Conservation (phyloP, 2,797 vertebrate genomes). For the Avahi laniger region DNA sequence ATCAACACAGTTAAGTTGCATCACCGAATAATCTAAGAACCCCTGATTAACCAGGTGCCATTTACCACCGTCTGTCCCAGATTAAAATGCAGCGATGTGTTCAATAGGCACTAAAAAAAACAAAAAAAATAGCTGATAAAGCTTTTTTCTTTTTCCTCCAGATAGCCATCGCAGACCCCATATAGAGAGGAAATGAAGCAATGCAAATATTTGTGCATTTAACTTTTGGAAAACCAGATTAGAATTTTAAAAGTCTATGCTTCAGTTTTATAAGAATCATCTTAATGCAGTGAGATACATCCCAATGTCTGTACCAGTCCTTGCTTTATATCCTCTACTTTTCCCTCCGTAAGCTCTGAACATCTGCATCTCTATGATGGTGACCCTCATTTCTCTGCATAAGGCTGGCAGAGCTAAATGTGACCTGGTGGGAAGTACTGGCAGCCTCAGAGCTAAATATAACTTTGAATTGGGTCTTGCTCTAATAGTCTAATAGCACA, state of each 20-base stretch:
- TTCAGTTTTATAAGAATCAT: not conserved
- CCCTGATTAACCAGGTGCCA: constrained; percentile 63
- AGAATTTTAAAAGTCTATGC: not conserved
- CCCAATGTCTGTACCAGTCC: not conserved
- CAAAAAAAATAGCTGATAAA: not conserved
- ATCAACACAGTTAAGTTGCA: constrained; percentile 52
- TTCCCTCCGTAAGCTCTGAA: not conserved
- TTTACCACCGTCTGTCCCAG: constrained; percentile 49
- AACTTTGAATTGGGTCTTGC: not conserved
- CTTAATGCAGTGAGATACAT: not conserved
- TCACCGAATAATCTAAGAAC: constrained; percentile 54
- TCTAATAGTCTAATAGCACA: not conserved
- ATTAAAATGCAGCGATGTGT: constrained; percentile 70
- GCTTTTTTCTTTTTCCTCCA: not conserved
- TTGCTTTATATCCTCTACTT: not conserved
- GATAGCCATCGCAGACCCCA: not conserved
- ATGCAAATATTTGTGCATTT: not conserved
- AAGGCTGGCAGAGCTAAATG: not conserved
- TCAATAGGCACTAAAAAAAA: constrained; percentile 41
- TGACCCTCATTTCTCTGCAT: not conserved
- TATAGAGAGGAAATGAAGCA: not conserved
- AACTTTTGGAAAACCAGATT: constrained; percentile 47
- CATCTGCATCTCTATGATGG: not conserved
- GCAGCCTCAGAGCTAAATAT: not conserved
- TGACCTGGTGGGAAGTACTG: not conserved